phyloP scores from a whole-genome alignment of 2,113 vertebrate species.

The Semnopithecus entellus region DNA sequence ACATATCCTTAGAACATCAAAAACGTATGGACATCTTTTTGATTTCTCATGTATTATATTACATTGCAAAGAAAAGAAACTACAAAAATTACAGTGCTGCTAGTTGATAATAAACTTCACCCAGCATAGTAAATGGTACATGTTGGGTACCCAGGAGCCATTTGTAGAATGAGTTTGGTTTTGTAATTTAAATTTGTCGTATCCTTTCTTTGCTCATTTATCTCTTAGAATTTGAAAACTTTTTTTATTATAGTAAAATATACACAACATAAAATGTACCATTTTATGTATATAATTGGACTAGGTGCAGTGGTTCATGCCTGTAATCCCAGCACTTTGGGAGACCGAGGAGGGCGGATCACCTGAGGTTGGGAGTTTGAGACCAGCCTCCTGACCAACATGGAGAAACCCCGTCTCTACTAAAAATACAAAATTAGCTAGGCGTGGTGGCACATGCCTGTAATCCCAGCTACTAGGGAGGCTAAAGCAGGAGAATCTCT shows the following conservation, averaged over 20 bases:
- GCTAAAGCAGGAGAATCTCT: too few relatives aligned
- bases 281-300: neutral
- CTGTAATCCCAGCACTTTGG: too few relatives aligned
- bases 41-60: neutral
- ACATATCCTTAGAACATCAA: neutral
- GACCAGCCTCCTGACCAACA: too few relatives aligned
- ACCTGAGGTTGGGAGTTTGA: too few relatives aligned
- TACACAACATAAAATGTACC: neutral
- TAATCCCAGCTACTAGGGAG: too few relatives aligned
- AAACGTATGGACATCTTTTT: neutral
- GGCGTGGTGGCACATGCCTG: too few relatives aligned
- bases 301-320: too few relatives aligned
- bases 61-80: neutral
- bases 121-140: neutral
- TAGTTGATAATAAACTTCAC: neutral
- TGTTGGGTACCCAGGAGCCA: neutral
- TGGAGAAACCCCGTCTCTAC: too few relatives aligned
- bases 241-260: neutral
- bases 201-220: neutral
- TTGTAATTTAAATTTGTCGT: slow-evolving; percentile 14
- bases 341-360: too few relatives aligned
- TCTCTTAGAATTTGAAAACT: neutral
- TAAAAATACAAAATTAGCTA: too few relatives aligned
- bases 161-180: neutral
- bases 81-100: neutral